A percentile compares a stretch with the other conserved stretches of the same genome.
These are phyloP conservation scores for Drosophila trichaetosa DNA, from an alignment of 2,888 invertebrate species.

Conservation along the genomic window DNA sequence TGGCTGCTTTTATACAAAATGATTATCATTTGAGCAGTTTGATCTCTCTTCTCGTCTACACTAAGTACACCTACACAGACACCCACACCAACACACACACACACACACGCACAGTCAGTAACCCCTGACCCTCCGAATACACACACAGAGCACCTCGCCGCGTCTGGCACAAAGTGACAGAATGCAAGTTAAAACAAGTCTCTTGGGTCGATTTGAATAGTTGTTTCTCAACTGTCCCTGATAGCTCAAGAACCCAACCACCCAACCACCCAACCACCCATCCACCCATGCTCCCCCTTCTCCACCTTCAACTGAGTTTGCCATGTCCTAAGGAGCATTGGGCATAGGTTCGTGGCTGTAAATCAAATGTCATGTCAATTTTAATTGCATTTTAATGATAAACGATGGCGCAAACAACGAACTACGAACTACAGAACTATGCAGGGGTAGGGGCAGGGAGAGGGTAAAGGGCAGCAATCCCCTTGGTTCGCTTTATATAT, in stretches of 20 bases:
- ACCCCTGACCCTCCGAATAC: background rate
- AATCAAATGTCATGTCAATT: constrained; percentile 77
- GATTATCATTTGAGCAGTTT: constrained; percentile 12
- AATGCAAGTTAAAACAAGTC: constrained; percentile 52
- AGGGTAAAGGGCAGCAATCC: background rate
- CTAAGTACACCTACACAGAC: background rate
- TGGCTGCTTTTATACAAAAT: background rate
- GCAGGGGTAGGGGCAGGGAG: background rate
- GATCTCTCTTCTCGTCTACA: constrained; percentile 6
- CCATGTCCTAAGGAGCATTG: constrained; percentile 17
- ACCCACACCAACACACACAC: background rate
- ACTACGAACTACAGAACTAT: constrained; percentile 29
- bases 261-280: background rate
- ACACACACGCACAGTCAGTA: constrained; percentile 1
- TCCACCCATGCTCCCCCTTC: background rate
- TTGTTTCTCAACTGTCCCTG: background rate
- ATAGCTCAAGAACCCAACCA: background rate
- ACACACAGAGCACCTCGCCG: background rate
- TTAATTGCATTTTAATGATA: constrained; percentile 77
- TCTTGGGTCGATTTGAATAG: constrained; percentile 52
- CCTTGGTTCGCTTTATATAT: background rate
- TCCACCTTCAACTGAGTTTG: background rate
- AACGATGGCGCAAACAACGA: constrained; percentile 60
- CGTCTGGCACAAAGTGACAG: constrained; percentile 41
- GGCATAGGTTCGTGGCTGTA: constrained; percentile 53